Evolutionary conservation across 2,113 vertebrate genomes (phyloP).

Genomic region (Heterochromis multidens): DNA sequence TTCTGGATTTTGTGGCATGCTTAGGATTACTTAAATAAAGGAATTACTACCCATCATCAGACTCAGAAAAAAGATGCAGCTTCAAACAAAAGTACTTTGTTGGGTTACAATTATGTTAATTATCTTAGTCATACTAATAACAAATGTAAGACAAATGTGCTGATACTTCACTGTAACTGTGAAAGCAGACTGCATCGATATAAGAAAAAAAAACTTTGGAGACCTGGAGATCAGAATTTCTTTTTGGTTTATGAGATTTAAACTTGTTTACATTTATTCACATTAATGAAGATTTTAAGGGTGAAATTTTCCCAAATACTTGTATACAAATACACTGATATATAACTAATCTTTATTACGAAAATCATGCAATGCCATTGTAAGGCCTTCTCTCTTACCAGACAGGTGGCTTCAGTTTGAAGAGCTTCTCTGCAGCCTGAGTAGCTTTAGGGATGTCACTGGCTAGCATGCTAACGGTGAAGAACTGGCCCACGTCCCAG

Average conservation of each 20-base stretch:
- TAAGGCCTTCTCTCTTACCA: slow-evolving; percentile 76
- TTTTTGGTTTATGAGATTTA: background rate
- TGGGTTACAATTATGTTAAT: too few species aligned
- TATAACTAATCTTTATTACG: background rate
- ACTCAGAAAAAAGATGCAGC: too few species aligned
- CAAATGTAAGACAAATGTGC: background rate
- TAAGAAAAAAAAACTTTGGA: background rate
- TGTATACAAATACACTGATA: too few species aligned
- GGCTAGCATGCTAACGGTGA: slow-evolving; percentile 90
- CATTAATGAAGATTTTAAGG: too few species aligned
- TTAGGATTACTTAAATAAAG: background rate
- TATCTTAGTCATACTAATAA: too few species aligned
- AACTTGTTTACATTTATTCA: too few species aligned
- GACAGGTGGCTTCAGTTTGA: slow-evolving; percentile 91
- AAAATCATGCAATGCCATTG: background rate
- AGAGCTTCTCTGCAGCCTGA: slow-evolving; percentile 92
- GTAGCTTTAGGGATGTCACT: slow-evolving; percentile 88
- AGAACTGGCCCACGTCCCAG: slow-evolving; percentile 96
- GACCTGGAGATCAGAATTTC: background rate
- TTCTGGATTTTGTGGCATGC: background rate
- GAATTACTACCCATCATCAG: background rate
- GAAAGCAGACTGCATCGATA: background rate
- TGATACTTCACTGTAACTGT: background rate
- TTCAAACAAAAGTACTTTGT: background rate
- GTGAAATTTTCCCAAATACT: too few species aligned